Evolutionary conservation across 2,113 vertebrate genomes (phyloP).

Genomic region (Orycteropus afer): DNA sequence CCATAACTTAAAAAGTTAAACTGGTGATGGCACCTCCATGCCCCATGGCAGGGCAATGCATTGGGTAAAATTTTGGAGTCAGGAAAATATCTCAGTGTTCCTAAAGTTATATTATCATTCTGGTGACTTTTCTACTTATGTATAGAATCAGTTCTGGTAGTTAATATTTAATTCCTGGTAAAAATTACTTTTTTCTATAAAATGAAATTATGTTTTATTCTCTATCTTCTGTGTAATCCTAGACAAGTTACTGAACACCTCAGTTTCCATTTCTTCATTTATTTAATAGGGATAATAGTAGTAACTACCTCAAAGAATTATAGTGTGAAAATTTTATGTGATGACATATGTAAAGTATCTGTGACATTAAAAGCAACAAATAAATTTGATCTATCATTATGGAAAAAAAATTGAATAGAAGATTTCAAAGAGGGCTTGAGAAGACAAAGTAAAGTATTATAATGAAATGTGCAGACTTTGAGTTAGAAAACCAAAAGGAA

Average conservation of each 20-base stretch:
- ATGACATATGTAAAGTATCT: background rate
- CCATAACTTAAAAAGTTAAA: background rate
- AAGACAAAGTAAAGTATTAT: too few relatives aligned
- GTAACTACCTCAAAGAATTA: background rate
- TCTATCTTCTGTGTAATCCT: constrained; percentile 11
- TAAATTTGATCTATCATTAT: background rate
- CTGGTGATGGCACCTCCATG: background rate
- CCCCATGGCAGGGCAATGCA: background rate
- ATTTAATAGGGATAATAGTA: background rate
- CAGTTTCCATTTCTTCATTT: constrained; percentile 15
- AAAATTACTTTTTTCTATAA: constrained; percentile 20
- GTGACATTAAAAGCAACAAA: constrained; percentile 37
- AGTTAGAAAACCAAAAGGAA: too few relatives aligned
- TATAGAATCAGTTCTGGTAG: background rate
- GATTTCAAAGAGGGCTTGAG: too few relatives aligned
- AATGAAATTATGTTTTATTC: constrained; percentile 37
- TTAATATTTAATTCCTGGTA: constrained; percentile 47
- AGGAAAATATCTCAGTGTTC: background rate
- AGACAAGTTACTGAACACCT: background rate
- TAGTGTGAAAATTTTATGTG: background rate
- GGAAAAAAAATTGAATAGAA: too few relatives aligned
- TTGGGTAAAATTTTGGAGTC: background rate
- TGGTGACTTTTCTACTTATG: background rate
- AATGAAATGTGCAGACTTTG: too few relatives aligned
- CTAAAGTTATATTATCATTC: background rate